Evolutionary conservation across 2,888 invertebrate species (phyloP), one percentile per base, ranked within the genome.

Genomic region (Heliconius sara): DNA sequence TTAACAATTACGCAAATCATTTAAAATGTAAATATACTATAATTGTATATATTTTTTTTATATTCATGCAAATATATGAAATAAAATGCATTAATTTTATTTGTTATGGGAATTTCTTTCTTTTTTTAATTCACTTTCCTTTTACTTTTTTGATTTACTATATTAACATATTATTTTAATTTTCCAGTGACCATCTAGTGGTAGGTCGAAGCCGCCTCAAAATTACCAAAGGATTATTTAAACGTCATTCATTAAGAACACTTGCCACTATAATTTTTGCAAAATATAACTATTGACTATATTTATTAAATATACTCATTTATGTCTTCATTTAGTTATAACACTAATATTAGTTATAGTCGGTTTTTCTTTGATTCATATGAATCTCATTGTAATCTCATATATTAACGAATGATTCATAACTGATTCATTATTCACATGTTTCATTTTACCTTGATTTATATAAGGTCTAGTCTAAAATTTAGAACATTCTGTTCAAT

Each of bases 171-270:
- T 39, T 78, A n/a, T 68, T 77, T 82, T 83, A 84, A 81, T 85
- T 70, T 91, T 90, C 71, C 92, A 93, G 93, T 93, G 90, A 93
- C 86, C 88, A 79, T 57, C 82, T 77, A 82, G 84, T 80, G 84
- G 78, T 76, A 79, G 34, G 43, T 34, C 43, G 70, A 83, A 83
- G 80, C 84, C 84, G 86, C 87, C 87, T 85, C 84, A 86, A 86
- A 87, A 84, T 80, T 89, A 90, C 93, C 93, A 93, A 93, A 93
- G 93, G 88, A 85, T 88, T 85, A 84, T 85, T 81, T 83, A 83
- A 83, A 81, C 82, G 81, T 79, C 79, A 82, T 86, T 85, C 88
- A 88, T 88, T 89, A 88, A 88, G 80, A 83, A 80, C 75, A 75
- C 84, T 84, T 85, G 85, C 85, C 84, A 82, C 78, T 81, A 72